Percentiles rank a stretch among this genome's conserved stretches.
Conservation (phyloP, 30 jellyfish, hydroid and myxozoan genomes). For the Nemopilema nomurai region DNA sequence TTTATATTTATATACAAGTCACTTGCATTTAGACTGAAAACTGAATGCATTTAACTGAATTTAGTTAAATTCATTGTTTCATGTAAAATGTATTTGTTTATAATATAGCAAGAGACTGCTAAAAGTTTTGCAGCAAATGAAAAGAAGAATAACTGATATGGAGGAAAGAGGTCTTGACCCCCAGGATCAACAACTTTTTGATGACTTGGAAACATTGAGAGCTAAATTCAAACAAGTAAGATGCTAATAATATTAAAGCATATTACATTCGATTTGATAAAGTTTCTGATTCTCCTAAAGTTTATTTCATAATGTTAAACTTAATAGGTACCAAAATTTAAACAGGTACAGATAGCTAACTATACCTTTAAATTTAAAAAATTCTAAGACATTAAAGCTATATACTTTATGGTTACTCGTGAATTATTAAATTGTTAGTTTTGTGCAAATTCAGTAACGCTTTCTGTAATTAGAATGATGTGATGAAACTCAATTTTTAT, state of each 20-base stretch:
- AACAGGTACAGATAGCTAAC: no score
- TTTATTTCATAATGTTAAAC: no score
- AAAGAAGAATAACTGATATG: conserved; percentile 6
- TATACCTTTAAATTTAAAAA: no score
- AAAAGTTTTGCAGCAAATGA: conserved; percentile 48
- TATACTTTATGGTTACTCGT: neutral
- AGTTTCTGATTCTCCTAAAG: no score
- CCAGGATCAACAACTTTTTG: conserved; percentile 60
- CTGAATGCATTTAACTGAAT: no score
- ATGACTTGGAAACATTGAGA: conserved; percentile 45
- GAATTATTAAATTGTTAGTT: no score
- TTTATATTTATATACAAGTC: no score
- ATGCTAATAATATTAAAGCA: neutral
- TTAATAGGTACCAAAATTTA: no score
- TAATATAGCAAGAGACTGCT: conserved; percentile 15
- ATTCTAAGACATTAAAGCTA: neutral
- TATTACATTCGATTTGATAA: no score
- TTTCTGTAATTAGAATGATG: neutral
- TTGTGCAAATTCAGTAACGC: no score
- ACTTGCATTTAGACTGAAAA: no score
- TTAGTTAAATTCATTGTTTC: neutral
- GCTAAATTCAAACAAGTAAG: conserved; percentile 65
- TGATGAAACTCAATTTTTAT: no score
- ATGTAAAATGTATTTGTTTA: neutral
- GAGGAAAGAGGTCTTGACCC: conserved; percentile 12